Base-by-base conservation (phyloP, 2,113 vertebrate species). In the Todiramphus saurophagus region DNA sequence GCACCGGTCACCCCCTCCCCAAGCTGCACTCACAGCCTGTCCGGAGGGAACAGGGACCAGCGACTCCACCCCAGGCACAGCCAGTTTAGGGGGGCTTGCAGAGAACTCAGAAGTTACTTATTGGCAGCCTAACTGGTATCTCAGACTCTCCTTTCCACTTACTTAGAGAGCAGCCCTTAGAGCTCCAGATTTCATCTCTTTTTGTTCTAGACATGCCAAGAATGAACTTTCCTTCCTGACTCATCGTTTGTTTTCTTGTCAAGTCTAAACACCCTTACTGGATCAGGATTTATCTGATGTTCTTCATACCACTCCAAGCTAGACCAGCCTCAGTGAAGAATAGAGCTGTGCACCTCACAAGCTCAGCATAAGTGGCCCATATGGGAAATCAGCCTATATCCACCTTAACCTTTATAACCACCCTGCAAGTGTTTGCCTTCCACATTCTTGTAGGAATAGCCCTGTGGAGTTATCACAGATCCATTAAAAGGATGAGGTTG, bases 1-100 rank as follows among this genome's bases (percentile, higher is more conserved):
- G 50, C 50, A 53, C 13, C 46, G 7, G 35, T 9, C 46, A 25
- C 37, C 25, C 18, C 9, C 24, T 21, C 56, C 56, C 44, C 24
- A 21, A 39, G 33, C 51, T 46, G 14, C 18, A 5, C 14, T 21
- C 76, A 3, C 33, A 64, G 69, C 21, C 80, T 75, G 67, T 13
- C 33, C 11, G 64, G 41, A 72, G 48, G 33, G 25, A 90, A 62
- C 33, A 4, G 43, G 59, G 39, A 79, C 46, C 43, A 76, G 63
- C 1, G 0, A 11, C 16, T 46, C 69, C 39, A 37, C 21, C 16
- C 21, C 27, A 46, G 2, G 3, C 63, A 82, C 43, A 1, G 0
- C 18, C 16, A 30, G 20, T 41, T 66, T 35, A 21, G 33, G n/a
- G 43, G 27, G 5, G 59, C 35, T 51, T 13, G 50, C 35, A 72